Percentiles rank a stretch among this genome's conserved stretches.
Evolutionary conservation across 2,888 invertebrate species (phyloP).

Genomic region (Sisyra nigra): DNA sequence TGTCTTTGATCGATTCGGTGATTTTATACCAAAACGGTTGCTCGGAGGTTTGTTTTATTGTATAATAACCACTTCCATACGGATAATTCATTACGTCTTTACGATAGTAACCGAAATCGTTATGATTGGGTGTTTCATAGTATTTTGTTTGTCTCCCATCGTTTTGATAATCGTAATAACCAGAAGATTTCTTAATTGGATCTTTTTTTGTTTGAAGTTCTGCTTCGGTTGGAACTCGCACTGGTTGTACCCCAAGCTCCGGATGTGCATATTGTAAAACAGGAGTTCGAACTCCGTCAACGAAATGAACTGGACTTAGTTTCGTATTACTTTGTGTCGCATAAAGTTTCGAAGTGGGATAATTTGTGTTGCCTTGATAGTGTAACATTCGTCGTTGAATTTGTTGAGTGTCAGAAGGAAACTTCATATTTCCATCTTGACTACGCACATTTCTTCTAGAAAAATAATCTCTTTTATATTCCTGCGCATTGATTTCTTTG

Average conservation of each 20-base stretch:
- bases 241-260: conserved; percentile 61
- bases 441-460: conserved; percentile 34
- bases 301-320: conserved; percentile 39
- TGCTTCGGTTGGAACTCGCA: conserved; percentile 36
- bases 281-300: conserved; percentile 55
- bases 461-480: conserved; percentile 42
- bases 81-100: conserved; percentile 37
- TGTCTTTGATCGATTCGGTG: conserved; percentile 55
- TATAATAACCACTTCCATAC: conserved; percentile 38
- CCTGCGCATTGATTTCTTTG: conserved; percentile 47
- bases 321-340: conserved; percentile 38
- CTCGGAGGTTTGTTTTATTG: conserved; percentile 40
- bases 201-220: conserved; percentile 16
- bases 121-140: conserved; percentile 19
- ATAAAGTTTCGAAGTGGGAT: conserved; percentile 49
- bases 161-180: not conserved
- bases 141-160: conserved; percentile 23
- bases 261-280: conserved; percentile 68
- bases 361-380: conserved; percentile 40
- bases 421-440: conserved; percentile 29
- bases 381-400: conserved; percentile 58
- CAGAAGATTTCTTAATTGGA: not conserved
- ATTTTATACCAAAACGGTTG: conserved; percentile 56
- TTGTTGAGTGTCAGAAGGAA: conserved; percentile 32
- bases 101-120: conserved; percentile 30